Conservation (phyloP, 23 tunicate species). For the Halocynthia aurantium region DNA sequence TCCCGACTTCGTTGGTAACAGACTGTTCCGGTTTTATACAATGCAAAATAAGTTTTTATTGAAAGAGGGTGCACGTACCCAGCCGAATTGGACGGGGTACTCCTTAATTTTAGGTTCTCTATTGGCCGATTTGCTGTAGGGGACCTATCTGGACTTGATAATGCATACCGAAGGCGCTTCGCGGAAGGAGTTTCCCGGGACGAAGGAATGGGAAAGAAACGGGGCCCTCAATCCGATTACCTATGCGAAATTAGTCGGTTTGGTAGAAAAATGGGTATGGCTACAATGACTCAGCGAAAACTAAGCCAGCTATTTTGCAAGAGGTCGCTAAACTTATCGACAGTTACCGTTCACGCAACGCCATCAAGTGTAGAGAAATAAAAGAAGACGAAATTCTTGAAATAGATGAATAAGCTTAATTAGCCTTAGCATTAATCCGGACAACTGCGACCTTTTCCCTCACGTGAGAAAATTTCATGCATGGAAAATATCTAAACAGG, state of each 20-base stretch:
- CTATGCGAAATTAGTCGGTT: constrained; percentile 41
- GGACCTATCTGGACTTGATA: constrained; percentile 70
- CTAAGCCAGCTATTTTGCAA: constrained; percentile 7
- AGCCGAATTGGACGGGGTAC: constrained; percentile 15
- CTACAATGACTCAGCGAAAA: constrained; percentile 6
- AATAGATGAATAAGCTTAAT: no score
- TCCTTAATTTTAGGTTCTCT: constrained; percentile 53
- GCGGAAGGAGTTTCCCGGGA: constrained; percentile 11
- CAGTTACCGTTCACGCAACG: constrained; percentile 10
- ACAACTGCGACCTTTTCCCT: no score
- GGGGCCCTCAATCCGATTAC: constrained; percentile 34
- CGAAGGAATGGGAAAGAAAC: constrained; percentile 40
- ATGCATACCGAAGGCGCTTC: constrained; percentile 22
- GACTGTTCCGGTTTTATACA: background rate
- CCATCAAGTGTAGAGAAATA: constrained; percentile 34
- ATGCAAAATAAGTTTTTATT: background rate
- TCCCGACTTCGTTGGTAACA: background rate
- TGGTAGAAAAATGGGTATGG: constrained; percentile 38
- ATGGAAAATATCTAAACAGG: no score
- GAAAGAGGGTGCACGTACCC: constrained; percentile 10
- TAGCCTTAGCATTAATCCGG: no score
- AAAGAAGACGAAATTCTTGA: constrained; percentile 40
- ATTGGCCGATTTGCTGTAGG: constrained; percentile 78
- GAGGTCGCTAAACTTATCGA: constrained; percentile 44
- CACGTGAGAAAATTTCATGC: no score